Evolutionary conservation across 2,888 invertebrate genomes (phyloP).

Genomic region (Cotesia congregata): DNA sequence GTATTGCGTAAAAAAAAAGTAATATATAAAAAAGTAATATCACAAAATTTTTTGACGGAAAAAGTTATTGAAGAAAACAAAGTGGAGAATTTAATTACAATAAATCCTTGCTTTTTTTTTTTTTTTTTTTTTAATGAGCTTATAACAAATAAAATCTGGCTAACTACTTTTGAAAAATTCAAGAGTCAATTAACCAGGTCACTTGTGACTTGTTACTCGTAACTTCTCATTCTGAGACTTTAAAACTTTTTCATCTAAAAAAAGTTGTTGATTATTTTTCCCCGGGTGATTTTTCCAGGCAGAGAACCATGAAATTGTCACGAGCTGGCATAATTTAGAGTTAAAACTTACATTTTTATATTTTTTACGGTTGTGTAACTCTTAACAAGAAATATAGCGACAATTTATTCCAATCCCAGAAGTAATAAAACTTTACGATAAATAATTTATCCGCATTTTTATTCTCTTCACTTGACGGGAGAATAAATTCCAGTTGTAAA

Average conservation of each 20-base stretch:
- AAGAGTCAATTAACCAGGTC: background rate
- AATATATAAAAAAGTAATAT: too few relatives aligned
- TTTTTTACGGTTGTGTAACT: background rate
- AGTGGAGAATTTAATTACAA: too few relatives aligned
- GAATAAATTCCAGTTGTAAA: background rate
- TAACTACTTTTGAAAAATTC: background rate
- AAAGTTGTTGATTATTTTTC: conserved; percentile 25
- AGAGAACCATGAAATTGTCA: conserved; percentile 44
- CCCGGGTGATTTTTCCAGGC: conserved; percentile 40
- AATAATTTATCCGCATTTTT: conserved; percentile 9
- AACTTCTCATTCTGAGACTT: background rate
- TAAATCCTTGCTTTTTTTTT: too few relatives aligned
- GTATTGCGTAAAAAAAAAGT: too few relatives aligned
- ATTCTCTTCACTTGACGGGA: background rate
- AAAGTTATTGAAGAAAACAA: too few relatives aligned
- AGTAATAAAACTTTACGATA: conserved; percentile 9
- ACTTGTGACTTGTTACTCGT: background rate
- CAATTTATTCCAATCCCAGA: background rate
- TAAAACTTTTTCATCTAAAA: background rate
- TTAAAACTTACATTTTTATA: conserved; percentile 18
- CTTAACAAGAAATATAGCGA: background rate
- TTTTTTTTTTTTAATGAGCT: too few relatives aligned
- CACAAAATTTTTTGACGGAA: too few relatives aligned
- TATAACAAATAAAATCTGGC: too few relatives aligned
- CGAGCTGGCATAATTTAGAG: conserved; percentile 15